A percentile compares a stretch with the other conserved stretches of the same genome.
Evolutionary conservation across 2,888 invertebrate species (phyloP).

Genomic region (Bellardia pandia): DNA sequence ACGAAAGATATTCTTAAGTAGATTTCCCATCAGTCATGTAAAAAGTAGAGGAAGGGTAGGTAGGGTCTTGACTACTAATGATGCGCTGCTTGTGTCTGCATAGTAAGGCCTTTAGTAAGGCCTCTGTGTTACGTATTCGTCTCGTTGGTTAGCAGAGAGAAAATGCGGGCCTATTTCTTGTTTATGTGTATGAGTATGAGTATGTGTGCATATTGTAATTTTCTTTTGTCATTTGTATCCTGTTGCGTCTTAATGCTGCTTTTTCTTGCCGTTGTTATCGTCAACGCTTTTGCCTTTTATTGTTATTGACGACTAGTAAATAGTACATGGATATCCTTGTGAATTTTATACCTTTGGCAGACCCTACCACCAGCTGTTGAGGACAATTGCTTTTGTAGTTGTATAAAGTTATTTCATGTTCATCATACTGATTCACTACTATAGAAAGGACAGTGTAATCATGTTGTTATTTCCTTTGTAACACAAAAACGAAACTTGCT

Average conservation of each 20-base stretch:
- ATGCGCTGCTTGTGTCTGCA: too few species aligned
- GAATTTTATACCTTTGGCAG: slow-evolving; percentile 7
- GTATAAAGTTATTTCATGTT: slow-evolving; percentile 13
- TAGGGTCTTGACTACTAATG: too few species aligned
- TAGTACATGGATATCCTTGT: not conserved
- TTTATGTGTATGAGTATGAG: not conserved
- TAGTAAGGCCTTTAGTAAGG: too few species aligned
- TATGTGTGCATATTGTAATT: slow-evolving; percentile 13
- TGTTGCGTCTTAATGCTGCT: slow-evolving; percentile 54
- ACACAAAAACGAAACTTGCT: not conserved
- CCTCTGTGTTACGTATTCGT: too few species aligned
- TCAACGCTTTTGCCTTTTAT: slow-evolving; percentile 36
- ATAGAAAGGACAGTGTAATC: too few species aligned
- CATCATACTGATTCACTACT: not conserved
- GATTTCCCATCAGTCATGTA: too few species aligned
- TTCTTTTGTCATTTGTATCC: slow-evolving; percentile 60
- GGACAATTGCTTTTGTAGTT: slow-evolving; percentile 44
- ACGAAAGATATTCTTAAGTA: too few species aligned
- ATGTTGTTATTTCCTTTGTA: not conserved
- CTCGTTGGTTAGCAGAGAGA: not conserved
- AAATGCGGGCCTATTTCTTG: not conserved
- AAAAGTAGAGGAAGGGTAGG: too few species aligned
- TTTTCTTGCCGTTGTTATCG: not conserved
- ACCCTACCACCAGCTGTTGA: slow-evolving; percentile 46
- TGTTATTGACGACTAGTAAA: slow-evolving; percentile 11